Base-by-base conservation (phyloP, 2,113 vertebrate species). In the Psephotus haematonotus region DNA sequence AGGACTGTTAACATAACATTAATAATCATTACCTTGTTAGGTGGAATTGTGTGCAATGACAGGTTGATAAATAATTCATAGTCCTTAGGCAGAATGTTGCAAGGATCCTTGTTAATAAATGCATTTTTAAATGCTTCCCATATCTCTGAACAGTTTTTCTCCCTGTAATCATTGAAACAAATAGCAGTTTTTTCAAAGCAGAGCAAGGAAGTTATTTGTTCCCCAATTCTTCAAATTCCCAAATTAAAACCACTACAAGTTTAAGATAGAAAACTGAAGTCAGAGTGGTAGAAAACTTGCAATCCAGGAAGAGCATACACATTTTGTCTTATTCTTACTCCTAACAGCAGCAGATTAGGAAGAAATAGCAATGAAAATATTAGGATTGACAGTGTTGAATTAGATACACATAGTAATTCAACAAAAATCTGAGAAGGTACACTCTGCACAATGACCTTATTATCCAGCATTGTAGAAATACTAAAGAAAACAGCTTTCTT, bases 141-240 rank as follows among this genome's bases (percentile, higher is more conserved):
- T 79, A 98, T 97, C 33, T 79, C 96, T 13, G 97, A 98, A 95
- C 98, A 98, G 89, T 98, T 98, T 94, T 97, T 98, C 91, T 97
- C 91, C 89, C 98, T 98, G 95, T 44, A 93, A 71, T 72, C 19
- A 92, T 94, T 65, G 62, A 90, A 95, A 81, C 9, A 91, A 91
- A 86, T 3, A 71, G 39, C 16, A 78, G 33, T 7, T 80, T 89
- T 69, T 52, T 55, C 43, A 92, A 78, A 89, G 46, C 25, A 10
- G 0, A 82, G 27, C 15, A 80, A 76, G 39, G 47, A 82, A 76
- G 44, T 57, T 9, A 37, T 53, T 75, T 95, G 29, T 79, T 90
- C 25, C 23, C 7, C 81, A 82, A 13, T 75, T 44, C 53, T 72
- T 87, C 47, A 74, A 47, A 74, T 39, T 75, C n/a, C 22, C 13